A percentile compares a stretch with the other conserved stretches of the same genome.
Conservation (phyloP, 2,888 invertebrate genomes). For the Chloroclysta siterata region DNA sequence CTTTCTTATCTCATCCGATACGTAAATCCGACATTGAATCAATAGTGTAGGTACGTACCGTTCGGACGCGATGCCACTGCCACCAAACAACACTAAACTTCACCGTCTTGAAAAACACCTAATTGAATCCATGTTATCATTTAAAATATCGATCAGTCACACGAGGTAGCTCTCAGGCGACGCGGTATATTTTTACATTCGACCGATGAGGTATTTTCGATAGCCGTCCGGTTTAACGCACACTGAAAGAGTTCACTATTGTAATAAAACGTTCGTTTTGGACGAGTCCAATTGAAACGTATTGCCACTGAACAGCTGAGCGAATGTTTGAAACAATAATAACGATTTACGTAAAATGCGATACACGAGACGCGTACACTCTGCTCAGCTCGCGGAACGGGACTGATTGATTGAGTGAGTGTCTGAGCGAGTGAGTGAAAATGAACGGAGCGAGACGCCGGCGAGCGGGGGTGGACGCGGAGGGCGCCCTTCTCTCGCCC, state of each 20-base stretch:
- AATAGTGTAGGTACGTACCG: constrained; percentile 58
- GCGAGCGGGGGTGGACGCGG: constrained; percentile 48
- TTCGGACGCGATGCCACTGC: constrained; percentile 46
- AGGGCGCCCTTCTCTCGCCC: constrained; percentile 28
- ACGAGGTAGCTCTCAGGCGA: constrained; percentile 75
- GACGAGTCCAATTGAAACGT: constrained; percentile 46
- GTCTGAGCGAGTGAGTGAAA: constrained; percentile 56
- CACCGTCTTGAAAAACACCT: constrained; percentile 75
- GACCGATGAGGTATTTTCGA: constrained; percentile 73
- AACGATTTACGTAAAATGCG: constrained; percentile 62
- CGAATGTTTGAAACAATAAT: constrained; percentile 77
- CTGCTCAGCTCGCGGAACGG: constrained; percentile 62
- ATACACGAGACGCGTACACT: constrained; percentile 42
- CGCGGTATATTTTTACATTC: constrained; percentile 82
- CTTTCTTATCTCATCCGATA: constrained; percentile 66
- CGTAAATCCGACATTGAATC: constrained; percentile 72
- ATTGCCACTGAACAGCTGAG: constrained; percentile 79
- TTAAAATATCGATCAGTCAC: constrained; percentile 84
- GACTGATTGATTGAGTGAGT: constrained; percentile 68
- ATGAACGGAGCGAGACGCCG: constrained; percentile 42
- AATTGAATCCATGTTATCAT: constrained; percentile 84
- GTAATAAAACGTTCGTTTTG: constrained; percentile 28
- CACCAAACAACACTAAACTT: constrained; percentile 57
- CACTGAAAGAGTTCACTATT: constrained; percentile 46
- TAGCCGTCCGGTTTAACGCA: constrained; percentile 54